These are phyloP conservation scores for Austrofundulus limnaeus DNA, from an alignment of 2,113 vertebrate species.

Conservation along the genomic window DNA sequence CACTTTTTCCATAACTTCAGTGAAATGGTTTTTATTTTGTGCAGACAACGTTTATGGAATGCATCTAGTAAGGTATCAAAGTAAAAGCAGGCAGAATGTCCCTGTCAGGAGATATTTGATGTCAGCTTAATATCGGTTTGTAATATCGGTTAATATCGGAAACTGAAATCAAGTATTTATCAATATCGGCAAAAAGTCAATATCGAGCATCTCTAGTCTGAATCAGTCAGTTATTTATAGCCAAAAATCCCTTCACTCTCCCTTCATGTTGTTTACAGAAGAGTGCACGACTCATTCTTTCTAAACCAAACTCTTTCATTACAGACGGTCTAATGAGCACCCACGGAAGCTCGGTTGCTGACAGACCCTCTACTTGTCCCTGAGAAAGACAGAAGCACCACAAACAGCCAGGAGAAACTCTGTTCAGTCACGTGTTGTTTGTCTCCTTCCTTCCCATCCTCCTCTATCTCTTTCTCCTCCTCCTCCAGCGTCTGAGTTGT, in stretches of 20 bases:
- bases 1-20: no score
- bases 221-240: no score
- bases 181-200: no score
- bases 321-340: conserved; percentile 46
- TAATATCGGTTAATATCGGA: no score
- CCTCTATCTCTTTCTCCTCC: conserved; percentile 27
- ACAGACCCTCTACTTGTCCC: conserved; percentile 52
- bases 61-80: no score
- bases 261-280: not conserved
- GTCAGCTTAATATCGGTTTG: no score
- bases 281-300: conserved; percentile 16
- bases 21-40: no score
- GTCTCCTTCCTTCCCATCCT: conserved; percentile 8
- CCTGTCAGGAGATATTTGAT: no score
- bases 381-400: conserved; percentile 33
- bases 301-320: conserved; percentile 15
- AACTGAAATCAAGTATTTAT: no score
- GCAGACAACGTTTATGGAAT: no score
- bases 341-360: conserved; percentile 42
- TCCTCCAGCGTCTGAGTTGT: conserved; percentile 45
- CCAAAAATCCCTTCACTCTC: not conserved
- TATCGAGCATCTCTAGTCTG: no score
- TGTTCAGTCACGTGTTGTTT: conserved; percentile 60
- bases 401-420: conserved; percentile 50
- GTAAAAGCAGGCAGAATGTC: no score